Evolutionary conservation across 2,797 vertebrate genomes (phyloP).

Genomic region (Phaenicophaeus curvirostris): DNA sequence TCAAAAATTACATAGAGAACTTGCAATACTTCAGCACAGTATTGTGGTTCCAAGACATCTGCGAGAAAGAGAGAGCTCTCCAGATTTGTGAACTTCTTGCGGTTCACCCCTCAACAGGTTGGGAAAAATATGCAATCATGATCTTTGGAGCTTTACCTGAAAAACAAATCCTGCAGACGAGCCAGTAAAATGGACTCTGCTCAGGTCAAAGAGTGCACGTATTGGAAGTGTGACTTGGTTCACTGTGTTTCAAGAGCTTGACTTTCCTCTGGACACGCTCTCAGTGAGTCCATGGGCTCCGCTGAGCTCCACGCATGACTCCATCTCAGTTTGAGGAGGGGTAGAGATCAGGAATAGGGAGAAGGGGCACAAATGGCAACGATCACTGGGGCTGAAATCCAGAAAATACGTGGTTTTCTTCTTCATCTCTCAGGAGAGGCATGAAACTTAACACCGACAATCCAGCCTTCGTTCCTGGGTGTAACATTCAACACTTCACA

Average conservation of each 20-base stretch:
- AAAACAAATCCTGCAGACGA: background rate
- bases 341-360: background rate
- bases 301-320: background rate
- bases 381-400: background rate
- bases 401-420: background rate
- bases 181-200: accelerated
- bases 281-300: accelerated
- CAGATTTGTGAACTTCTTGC: background rate
- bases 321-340: background rate
- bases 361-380: background rate
- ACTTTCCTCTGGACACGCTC: background rate
- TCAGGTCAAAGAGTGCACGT: background rate
- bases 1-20: background rate
- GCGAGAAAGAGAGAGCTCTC: background rate
- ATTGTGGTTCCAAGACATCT: background rate
- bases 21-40: background rate
- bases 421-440: background rate
- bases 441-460: background rate
- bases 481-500: background rate
- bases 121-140: background rate
- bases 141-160: background rate
- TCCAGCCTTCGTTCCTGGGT: background rate
- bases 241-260: background rate
- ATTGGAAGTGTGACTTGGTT: background rate
- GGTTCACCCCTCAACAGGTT: background rate